A percentile compares a stretch with the other conserved stretches of the same genome.
Evolutionary conservation across 2,113 vertebrate species (phyloP).

Genomic region (Bujurquina vittata): DNA sequence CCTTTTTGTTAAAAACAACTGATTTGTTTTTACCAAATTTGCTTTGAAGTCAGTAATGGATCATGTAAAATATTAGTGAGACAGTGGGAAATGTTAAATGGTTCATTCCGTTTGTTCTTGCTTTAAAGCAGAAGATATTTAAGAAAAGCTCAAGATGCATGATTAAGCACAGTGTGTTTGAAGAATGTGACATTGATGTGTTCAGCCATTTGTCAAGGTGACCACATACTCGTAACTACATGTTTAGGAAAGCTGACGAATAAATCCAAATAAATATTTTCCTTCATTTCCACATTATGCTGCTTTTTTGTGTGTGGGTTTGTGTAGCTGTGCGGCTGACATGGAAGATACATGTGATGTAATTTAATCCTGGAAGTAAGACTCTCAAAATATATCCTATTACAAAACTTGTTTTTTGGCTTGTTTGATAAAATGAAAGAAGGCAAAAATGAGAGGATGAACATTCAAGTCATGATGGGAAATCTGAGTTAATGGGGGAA

Average conservation of each 20-base stretch:
- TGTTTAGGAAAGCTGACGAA: conserved; percentile 66
- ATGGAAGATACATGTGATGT: rapidly evolving
- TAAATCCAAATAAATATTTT: conserved; percentile 77
- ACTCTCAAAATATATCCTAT: neutral
- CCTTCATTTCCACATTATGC: conserved; percentile 43
- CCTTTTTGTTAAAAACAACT: conserved; percentile 16
- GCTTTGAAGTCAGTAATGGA: conserved; percentile 17
- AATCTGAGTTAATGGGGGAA: neutral
- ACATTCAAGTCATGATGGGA: neutral
- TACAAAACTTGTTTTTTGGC: neutral
- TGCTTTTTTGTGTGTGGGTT: neutral
- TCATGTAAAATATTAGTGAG: conserved; percentile 32
- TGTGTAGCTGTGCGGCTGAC: neutral
- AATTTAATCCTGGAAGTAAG: neutral
- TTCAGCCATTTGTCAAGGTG: conserved; percentile 50
- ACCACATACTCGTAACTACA: conserved; percentile 22
- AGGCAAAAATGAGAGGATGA: neutral
- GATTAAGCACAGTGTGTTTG: conserved; percentile 57
- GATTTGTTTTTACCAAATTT: conserved; percentile 26
- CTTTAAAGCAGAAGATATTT: conserved; percentile 47
- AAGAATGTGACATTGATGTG: conserved; percentile 54
- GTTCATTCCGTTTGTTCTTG: conserved; percentile 44
- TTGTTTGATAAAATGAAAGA: neutral
- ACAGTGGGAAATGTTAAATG: conserved; percentile 7
- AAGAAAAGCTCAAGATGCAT: conserved; percentile 61